These are phyloP conservation scores for Trogon surrucura DNA, from an alignment of 2,113 vertebrate species.

Conservation along the genomic window DNA sequence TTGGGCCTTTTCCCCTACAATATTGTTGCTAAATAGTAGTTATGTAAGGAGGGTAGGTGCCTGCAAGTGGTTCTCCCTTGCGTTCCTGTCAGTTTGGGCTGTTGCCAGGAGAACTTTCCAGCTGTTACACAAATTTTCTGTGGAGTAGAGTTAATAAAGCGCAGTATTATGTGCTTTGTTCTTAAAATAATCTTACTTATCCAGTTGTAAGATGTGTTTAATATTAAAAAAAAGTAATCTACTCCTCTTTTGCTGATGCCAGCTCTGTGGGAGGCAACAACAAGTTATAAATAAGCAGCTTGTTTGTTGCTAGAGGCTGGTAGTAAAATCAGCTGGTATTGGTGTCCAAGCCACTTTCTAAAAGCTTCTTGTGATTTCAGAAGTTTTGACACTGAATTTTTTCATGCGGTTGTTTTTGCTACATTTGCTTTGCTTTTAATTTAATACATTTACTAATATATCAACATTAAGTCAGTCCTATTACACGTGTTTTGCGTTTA, in stretches of 20 bases:
- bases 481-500: background rate
- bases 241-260: background rate
- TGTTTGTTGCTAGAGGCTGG: background rate
- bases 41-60: background rate
- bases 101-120: background rate
- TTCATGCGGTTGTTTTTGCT: background rate
- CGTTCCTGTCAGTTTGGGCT: background rate
- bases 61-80: background rate
- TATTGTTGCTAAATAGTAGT: background rate
- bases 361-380: background rate
- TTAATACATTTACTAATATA: background rate
- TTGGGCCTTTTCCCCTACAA: background rate
- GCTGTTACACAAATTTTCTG: background rate
- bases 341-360: background rate
- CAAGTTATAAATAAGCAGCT: conserved; percentile 13
- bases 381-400: background rate
- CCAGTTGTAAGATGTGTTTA: background rate
- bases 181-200: background rate
- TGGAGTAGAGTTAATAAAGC: background rate
- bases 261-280: background rate
- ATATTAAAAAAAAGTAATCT: background rate
- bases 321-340: background rate
- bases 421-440: background rate
- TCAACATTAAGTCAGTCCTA: background rate
- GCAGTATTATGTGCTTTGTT: background rate